phyloP scores from a whole-genome alignment of 1,140 invertebrate species.

The Oryctes rhinoceros region DNA sequence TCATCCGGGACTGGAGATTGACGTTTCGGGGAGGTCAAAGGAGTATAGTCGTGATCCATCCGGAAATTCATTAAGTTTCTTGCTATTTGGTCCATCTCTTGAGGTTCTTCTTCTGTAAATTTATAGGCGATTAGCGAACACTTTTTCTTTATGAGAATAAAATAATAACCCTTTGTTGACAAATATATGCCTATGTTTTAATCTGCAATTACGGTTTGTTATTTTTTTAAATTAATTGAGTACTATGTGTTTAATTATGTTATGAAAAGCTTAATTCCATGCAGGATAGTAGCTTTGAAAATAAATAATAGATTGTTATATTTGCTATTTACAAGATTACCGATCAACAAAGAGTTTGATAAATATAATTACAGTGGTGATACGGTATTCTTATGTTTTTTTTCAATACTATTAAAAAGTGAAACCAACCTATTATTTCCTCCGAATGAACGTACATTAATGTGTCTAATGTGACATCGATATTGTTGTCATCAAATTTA shows the following conservation, averaged over 20 bases:
- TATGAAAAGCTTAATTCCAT: no score
- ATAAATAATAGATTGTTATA: neutral
- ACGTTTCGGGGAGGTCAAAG: conserved; percentile 67
- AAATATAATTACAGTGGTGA: no score
- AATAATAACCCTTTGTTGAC: conserved; percentile 1
- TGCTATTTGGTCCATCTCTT: conserved; percentile 64
- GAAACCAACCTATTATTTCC: conserved; percentile 43
- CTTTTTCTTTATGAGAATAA: neutral
- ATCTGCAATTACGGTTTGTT: no score
- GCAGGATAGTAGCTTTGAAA: no score
- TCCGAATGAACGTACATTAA: conserved; percentile 52
- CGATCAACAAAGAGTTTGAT: neutral
- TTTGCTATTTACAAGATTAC: neutral
- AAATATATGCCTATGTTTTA: no score
- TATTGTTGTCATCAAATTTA: conserved; percentile 55
- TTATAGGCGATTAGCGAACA: neutral
- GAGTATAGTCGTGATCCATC: conserved; percentile 75
- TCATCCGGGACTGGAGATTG: conserved; percentile 46
- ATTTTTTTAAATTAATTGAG: no score
- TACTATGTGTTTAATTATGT: no score
- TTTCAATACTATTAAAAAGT: neutral
- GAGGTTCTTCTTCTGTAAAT: conserved; percentile 51
- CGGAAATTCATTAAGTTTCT: conserved; percentile 65
- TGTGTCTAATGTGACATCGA: conserved; percentile 57
- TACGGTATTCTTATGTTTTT: no score